A percentile compares a stretch with the other conserved stretches of the same genome.
Evolutionary conservation across 2,797 vertebrate genomes (phyloP).

Genomic region (Premnoplex brunnescens): DNA sequence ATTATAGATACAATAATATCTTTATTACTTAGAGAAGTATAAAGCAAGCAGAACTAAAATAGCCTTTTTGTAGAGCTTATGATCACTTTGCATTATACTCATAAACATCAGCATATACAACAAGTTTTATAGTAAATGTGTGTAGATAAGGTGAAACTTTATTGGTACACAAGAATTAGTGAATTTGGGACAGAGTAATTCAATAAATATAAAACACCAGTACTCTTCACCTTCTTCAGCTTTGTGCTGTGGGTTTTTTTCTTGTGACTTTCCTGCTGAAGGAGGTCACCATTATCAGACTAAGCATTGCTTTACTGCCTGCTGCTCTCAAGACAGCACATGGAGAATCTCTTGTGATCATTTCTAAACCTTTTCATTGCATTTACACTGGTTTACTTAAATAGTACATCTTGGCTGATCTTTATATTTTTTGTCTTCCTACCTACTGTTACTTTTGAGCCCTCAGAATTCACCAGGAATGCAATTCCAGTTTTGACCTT

Average conservation of each 20-base stretch:
- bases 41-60: background rate
- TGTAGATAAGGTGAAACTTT: background rate
- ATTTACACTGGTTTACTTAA: background rate
- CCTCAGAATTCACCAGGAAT: background rate
- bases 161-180: background rate
- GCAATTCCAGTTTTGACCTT: background rate
- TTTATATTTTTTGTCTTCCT: background rate
- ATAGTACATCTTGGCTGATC: background rate
- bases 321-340: background rate
- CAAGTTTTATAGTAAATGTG: background rate
- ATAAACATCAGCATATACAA: background rate
- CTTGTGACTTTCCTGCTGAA: background rate
- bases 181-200: background rate
- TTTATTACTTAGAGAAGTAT: background rate
- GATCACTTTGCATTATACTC: background rate
- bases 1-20: background rate
- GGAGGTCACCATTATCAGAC: background rate
- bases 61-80: background rate
- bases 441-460: background rate
- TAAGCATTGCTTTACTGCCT: background rate
- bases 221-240: background rate
- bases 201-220: background rate
- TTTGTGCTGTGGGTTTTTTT: background rate
- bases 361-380: background rate
- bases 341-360: accelerated